A percentile compares a stretch with the other conserved stretches of the same genome.
Conservation (phyloP, 2,113 vertebrate genomes). For the Salvator merianae region DNA sequence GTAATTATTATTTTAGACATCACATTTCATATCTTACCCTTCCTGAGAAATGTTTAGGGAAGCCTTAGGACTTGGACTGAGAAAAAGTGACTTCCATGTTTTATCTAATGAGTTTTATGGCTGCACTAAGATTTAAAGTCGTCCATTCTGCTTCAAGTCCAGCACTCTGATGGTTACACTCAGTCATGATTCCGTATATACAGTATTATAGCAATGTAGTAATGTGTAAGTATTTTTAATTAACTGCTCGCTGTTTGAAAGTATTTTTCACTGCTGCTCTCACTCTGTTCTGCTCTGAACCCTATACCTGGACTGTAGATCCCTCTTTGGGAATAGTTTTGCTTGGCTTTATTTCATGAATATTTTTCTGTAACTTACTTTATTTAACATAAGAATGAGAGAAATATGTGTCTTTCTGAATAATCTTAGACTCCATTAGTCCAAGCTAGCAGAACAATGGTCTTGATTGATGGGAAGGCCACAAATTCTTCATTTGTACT, state of each 20-base stretch:
- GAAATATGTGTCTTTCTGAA: not conserved
- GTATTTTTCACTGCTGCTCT: not conserved
- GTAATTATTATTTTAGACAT: constrained; percentile 68
- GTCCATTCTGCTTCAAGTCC: not conserved
- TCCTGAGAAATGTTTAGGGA: not conserved
- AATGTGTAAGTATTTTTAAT: not conserved
- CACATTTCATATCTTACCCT: not conserved
- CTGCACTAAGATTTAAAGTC: not conserved
- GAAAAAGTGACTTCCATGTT: not conserved
- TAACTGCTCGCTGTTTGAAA: not conserved
- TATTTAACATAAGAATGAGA: not conserved
- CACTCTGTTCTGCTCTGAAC: not conserved
- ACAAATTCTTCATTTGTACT: not conserved
- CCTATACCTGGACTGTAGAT: not conserved
- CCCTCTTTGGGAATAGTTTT: constrained; percentile 1
- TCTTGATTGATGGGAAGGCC: not conserved
- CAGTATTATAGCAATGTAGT: not conserved
- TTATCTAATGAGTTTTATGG: not conserved
- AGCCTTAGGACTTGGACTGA: not conserved
- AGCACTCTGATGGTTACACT: not conserved
- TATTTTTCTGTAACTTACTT: constrained; percentile 5
- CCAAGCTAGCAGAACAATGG: not conserved
- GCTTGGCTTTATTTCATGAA: constrained; percentile 23
- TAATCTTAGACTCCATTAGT: not conserved
- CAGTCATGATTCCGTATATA: not conserved